Conservation (phyloP, 2,113 vertebrate species). For the Myiozetetes cayanensis region DNA sequence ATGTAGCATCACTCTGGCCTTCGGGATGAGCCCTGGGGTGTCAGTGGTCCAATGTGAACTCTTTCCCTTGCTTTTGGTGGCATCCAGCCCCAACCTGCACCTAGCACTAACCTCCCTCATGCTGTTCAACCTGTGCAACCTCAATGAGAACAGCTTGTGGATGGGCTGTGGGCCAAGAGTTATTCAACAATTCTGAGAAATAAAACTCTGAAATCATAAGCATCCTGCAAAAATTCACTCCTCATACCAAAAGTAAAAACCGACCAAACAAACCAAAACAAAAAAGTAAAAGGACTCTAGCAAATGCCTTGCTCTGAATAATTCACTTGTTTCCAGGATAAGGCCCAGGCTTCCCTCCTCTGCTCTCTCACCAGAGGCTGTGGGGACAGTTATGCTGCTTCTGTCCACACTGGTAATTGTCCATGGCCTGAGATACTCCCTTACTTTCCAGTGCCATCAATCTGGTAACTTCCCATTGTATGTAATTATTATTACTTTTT, state of each 20-base stretch:
- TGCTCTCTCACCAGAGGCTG: background rate
- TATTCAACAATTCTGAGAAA: background rate
- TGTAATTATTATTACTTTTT: background rate
- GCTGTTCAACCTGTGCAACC: background rate
- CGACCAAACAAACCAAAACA: background rate
- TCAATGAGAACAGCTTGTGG: background rate
- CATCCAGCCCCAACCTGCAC: background rate
- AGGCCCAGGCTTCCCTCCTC: background rate
- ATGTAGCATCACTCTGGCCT: fast-evolving
- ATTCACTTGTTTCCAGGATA: background rate
- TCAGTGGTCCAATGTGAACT: background rate
- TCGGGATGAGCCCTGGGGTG: background rate
- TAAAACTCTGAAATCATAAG: background rate
- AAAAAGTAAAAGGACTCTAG: background rate
- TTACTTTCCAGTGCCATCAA: background rate
- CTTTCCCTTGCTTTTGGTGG: background rate
- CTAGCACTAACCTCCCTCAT: background rate
- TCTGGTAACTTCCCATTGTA: background rate
- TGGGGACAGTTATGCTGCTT: background rate
- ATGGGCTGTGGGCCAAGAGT: fast-evolving
- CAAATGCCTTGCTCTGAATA: background rate
- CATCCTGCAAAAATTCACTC: background rate
- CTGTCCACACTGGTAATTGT: background rate
- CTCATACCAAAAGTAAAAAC: background rate
- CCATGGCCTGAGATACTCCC: background rate